These are phyloP conservation scores for Pangasius sanitwongsei DNA, from an alignment of 2,797 vertebrate species.

Conservation along the genomic window DNA sequence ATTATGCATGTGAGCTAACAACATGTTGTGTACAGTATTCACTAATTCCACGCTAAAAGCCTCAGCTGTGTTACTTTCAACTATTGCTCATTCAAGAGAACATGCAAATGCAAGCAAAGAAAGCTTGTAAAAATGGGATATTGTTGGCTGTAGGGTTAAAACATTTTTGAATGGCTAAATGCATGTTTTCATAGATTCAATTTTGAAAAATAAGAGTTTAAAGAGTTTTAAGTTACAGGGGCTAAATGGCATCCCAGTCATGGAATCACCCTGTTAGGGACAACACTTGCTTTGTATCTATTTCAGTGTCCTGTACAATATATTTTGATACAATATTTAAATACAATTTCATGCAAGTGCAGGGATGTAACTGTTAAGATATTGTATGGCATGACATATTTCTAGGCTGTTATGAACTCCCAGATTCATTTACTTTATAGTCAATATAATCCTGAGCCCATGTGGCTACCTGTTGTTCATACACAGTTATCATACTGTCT, in stretches of 20 bases:
- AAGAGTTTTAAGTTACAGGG: neutral
- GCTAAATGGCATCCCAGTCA: too few relatives aligned
- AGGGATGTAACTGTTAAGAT: neutral
- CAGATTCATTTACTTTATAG: neutral
- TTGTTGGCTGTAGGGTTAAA: neutral
- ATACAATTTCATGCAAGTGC: neutral
- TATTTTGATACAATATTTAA: neutral
- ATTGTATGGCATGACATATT: neutral
- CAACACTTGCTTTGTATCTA: neutral
- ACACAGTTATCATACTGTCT: slow-evolving; percentile 11
- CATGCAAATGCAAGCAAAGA: neutral
- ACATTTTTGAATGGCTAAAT: neutral
- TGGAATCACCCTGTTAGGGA: neutral
- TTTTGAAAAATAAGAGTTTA: neutral
- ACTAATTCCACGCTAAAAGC: neutral
- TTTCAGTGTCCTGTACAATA: neutral
- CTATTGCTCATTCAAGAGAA: neutral
- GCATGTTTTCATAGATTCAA: neutral
- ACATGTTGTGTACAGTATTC: neutral
- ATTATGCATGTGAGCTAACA: neutral
- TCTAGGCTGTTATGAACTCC: neutral
- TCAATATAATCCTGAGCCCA: neutral
- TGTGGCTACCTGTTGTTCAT: slow-evolving; percentile 27
- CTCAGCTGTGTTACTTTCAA: too few relatives aligned
- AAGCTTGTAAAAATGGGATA: neutral